Percentiles rank a stretch among this genome's conserved stretches.
phyloP scores from a whole-genome alignment of 2,113 vertebrate genomes.

The Eleginops maclovinus region DNA sequence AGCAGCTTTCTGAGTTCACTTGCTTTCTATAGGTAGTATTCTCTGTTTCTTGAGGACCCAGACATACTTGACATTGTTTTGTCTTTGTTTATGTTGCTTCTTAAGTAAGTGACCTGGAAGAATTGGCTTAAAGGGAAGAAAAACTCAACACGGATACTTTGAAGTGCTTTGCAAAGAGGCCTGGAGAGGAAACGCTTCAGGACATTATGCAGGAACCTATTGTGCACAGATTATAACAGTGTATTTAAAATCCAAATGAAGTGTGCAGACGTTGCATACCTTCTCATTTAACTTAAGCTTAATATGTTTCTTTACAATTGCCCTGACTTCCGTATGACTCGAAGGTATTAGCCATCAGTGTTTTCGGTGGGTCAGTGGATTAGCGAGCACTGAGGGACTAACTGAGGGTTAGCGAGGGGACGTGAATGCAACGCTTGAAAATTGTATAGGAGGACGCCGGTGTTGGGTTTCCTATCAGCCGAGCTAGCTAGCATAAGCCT shows the following conservation, averaged over 20 bases:
- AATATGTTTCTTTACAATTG: neutral
- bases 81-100: slow-evolving; percentile 81
- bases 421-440: slow-evolving; percentile 46
- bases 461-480: slow-evolving; percentile 71
- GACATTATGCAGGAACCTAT: neutral
- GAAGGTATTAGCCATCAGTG: slow-evolving; percentile 15
- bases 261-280: neutral
- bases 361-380: slow-evolving; percentile 44
- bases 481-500: slow-evolving; percentile 51
- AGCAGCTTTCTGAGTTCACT: neutral
- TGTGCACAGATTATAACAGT: neutral
- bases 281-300: neutral
- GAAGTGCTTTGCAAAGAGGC: slow-evolving; percentile 57
- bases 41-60: slow-evolving; percentile 68
- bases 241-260: neutral
- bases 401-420: slow-evolving; percentile 32
- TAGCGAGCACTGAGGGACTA: slow-evolving; percentile 23
- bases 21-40: neutral
- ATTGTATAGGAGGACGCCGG: slow-evolving; percentile 54
- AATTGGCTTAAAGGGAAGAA: slow-evolving; percentile 75
- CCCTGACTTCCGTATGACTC: slow-evolving; percentile 19
- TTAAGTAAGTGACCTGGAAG: slow-evolving; percentile 85
- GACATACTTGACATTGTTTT: slow-evolving; percentile 85
- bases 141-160: slow-evolving; percentile 56
- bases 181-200: slow-evolving; percentile 17